Evolutionary conservation across 1,140 invertebrate species (phyloP), one percentile per base, ranked within the genome.

Genomic region (Gonatopus flavifemur): DNA sequence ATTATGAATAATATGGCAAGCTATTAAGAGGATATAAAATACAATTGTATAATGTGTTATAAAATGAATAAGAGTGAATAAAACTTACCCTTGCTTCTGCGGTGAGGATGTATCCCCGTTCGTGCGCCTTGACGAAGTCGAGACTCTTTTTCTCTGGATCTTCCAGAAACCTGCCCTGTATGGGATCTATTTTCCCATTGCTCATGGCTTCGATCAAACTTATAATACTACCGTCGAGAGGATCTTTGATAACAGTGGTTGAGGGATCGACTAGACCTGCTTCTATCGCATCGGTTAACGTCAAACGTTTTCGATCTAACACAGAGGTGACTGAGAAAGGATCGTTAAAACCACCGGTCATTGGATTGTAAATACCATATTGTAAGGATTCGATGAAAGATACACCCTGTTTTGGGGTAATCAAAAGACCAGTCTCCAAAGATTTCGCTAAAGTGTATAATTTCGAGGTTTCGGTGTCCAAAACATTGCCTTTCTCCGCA

Each of bases 31-130:
- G n/a, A n/a, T n/a, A n/a, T n/a, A n/a, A n/a, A n/a, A n/a, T n/a
- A n/a, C n/a, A n/a, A n/a, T n/a, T 44, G 37, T 40, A 45, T 51
- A 50, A 49, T 52, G 20, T 51, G 40, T 52, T 36, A 35, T 41
- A 52, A 43, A 43, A n/a, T 31, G 20, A 39, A 30, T 8, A 1
- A 37, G 21, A 28, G n/a, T 24, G 3, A 36, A 45, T 44, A 50
- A 50, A 62, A 89, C 91, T 94, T 86, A 95, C 93, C 90, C 91
- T 86, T 70, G 90, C 88, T 84, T 92, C 89, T 71, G 91, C 91
- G 70, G 92, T 85, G 77, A 94, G 83, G 58, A 94, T 85, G 77
- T 89, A 87, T 66, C 93, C 91, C 74, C 87, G 86, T 68, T 94
- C 88, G 68, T 86, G 82, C 62, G 94, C 94, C 81, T 94, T 93